These are phyloP conservation scores for Drosophila busckii DNA, from an alignment of 1,140 invertebrate species.

Conservation along the genomic window DNA sequence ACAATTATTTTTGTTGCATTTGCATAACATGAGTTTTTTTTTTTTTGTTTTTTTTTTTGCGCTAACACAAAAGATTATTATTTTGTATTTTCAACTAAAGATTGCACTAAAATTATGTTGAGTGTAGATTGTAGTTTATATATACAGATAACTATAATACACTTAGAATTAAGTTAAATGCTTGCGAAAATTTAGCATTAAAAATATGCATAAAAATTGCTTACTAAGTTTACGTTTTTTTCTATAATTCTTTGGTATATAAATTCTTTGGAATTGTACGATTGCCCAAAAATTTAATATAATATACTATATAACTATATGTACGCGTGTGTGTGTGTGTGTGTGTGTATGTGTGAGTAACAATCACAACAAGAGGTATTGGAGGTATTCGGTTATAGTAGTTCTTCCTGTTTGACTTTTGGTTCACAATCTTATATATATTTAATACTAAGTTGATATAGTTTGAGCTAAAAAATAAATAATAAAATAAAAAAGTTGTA, in stretches of 20 bases:
- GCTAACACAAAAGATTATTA: constrained; percentile 30
- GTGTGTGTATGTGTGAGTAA: constrained; percentile 14
- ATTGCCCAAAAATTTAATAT: constrained; percentile 62
- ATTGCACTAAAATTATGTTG: constrained; percentile 70
- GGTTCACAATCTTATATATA: constrained; percentile 52
- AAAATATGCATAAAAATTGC: constrained; percentile 66
- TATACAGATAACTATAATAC: constrained; percentile 8
- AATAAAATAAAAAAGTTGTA: constrained; percentile 8
- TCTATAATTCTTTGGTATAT: constrained; percentile 54
- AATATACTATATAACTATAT: constrained; percentile 27
- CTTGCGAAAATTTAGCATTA: constrained; percentile 37
- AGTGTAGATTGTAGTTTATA: constrained; percentile 41
- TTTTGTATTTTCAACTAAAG: constrained; percentile 57
- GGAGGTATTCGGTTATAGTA: constrained; percentile 77
- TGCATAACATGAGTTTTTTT: constrained; percentile 18
- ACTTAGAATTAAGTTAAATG: constrained; percentile 23
- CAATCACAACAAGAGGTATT: constrained; percentile 74
- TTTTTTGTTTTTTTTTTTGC: constrained; percentile 8
- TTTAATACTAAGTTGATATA: constrained; percentile 14
- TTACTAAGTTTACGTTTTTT: constrained; percentile 29
- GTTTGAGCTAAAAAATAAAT: constrained; percentile 35
- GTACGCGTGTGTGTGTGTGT: constrained; percentile 3
- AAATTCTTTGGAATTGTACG: constrained; percentile 76
- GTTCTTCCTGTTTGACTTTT: constrained; percentile 74
- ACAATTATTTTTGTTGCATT: constrained; percentile 74